Percentiles rank a stretch among this genome's conserved stretches.
Conservation (phyloP, 2,888 invertebrate genomes). For the Gasteruption jaculator region DNA sequence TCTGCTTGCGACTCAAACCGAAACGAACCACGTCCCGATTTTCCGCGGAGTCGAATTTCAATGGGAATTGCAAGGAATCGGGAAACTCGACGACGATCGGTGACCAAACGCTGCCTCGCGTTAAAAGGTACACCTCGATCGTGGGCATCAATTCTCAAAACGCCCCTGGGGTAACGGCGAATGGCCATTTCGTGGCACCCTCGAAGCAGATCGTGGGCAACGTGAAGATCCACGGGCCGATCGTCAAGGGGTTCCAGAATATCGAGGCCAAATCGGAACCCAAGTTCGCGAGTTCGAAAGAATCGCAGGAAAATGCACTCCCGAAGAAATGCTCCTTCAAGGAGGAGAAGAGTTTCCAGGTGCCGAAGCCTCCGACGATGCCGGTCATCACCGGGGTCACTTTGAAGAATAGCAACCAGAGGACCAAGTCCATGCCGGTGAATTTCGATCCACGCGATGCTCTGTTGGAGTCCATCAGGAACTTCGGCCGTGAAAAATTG, state of each 20-base stretch:
- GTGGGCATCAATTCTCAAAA: slow-evolving; percentile 31
- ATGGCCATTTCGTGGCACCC: too few species aligned
- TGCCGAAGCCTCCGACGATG: slow-evolving; percentile 41
- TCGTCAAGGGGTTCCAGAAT: slow-evolving; percentile 38
- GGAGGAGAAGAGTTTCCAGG: slow-evolving; percentile 10
- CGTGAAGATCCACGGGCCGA: too few species aligned
- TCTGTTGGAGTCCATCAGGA: slow-evolving; percentile 67
- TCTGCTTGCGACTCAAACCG: slow-evolving; percentile 30
- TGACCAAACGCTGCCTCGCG: slow-evolving; percentile 10
- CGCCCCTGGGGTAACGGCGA: too few species aligned
- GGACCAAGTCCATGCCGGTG: slow-evolving; percentile 33
- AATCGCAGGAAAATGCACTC: too few species aligned
- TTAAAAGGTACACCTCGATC: slow-evolving; percentile 36
- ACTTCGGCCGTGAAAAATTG: slow-evolving; percentile 53
- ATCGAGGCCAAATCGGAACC: neutral
- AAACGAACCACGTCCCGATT: too few species aligned
- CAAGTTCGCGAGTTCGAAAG: too few species aligned
- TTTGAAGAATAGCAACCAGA: slow-evolving; percentile 37
- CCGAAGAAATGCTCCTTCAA: too few species aligned
- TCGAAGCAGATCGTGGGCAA: slow-evolving; percentile 3
- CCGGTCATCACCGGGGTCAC: slow-evolving; percentile 48
- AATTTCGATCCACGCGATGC: slow-evolving; percentile 61
- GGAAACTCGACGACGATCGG: slow-evolving; percentile 16
- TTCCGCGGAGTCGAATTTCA: too few species aligned
- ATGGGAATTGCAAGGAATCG: slow-evolving; percentile 25